Conservation (phyloP, 35 echinoderm and acorn worm species). For the Holothuria glaberrima region DNA sequence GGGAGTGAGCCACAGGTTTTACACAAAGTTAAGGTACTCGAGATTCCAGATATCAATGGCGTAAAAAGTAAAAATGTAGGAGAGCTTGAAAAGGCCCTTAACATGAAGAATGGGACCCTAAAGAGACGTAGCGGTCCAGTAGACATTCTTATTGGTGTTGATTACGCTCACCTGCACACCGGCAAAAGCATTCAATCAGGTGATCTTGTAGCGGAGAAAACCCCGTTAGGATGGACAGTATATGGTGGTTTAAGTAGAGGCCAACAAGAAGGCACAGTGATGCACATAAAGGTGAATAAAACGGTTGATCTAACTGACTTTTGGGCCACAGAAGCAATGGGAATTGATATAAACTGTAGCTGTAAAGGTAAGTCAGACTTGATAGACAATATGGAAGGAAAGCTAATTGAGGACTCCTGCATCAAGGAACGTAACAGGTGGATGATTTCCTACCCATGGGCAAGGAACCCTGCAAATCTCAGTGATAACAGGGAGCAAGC, state of each 20-base stretch:
- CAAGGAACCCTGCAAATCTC: conserved; percentile 11
- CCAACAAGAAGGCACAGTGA: not conserved
- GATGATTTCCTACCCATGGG: conserved; percentile 58
- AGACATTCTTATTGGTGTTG: conserved; percentile 12
- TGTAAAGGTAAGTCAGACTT: not conserved
- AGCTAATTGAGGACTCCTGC: conserved; percentile 62
- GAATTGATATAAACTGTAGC: not conserved
- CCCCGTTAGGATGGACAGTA: conserved; percentile 17
- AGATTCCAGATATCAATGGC: not conserved
- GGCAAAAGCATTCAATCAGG: not conserved
- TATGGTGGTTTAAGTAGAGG: not conserved
- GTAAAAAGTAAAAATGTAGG: not conserved
- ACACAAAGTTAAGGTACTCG: not conserved
- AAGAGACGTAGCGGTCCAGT: conserved; percentile 18
- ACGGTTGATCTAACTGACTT: conserved; percentile 29
- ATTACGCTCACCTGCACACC: conserved; percentile 12
- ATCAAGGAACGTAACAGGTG: conserved; percentile 48
- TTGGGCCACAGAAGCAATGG: conserved; percentile 9
- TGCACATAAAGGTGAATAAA: not conserved
- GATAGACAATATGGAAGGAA: not conserved
- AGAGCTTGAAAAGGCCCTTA: conserved; percentile 4
- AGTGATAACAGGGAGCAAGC: conserved; percentile 52
- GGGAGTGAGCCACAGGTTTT: not conserved
- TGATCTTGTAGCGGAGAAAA: not conserved
- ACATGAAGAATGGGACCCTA: not conserved